These are phyloP conservation scores for Tethya wilhelma DNA, from an alignment of 37 sponge, comb jelly and placozoan genomes.

Conservation along the genomic window DNA sequence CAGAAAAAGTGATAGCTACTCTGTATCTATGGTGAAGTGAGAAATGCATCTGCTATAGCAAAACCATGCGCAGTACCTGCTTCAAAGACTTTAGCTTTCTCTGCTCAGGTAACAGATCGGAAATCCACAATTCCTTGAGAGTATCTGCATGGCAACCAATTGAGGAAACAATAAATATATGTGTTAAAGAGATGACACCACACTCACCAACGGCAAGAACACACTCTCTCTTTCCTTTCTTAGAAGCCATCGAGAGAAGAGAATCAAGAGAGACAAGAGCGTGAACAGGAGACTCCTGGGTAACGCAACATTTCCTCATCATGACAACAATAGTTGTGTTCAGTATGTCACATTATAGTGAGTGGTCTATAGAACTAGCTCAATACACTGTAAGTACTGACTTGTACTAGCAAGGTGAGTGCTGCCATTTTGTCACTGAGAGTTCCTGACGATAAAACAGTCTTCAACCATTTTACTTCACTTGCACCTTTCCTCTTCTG, in stretches of 20 bases:
- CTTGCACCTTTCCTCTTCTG: constrained; percentile 66
- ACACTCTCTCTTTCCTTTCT: constrained; percentile 91
- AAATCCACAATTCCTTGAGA: constrained; percentile 86
- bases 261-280: constrained; percentile 69
- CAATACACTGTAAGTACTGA: constrained; percentile 3
- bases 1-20: not conserved
- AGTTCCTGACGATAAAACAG: constrained; percentile 90
- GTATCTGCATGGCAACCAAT: constrained; percentile 57
- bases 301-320: too few species aligned
- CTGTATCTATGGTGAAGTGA: too few species aligned
- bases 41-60: too few species aligned
- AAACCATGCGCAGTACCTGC: constrained; percentile 35
- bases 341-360: too few species aligned
- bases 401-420: constrained; percentile 81
- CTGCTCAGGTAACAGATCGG: constrained; percentile 81
- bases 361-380: not conserved
- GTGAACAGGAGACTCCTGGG: constrained; percentile 95
- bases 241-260: constrained; percentile 81
- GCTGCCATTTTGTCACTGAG: constrained; percentile 90
- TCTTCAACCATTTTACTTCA: constrained; percentile 92
- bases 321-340: too few species aligned
- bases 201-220: constrained; percentile 59
- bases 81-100: constrained; percentile 80
- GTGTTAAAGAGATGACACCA: not conserved
- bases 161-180: not conserved